Percentiles rank a stretch among this genome's conserved stretches.
These are phyloP conservation scores for Miltochrista miniata DNA, from an alignment of 2,888 invertebrate species.

Conservation along the genomic window DNA sequence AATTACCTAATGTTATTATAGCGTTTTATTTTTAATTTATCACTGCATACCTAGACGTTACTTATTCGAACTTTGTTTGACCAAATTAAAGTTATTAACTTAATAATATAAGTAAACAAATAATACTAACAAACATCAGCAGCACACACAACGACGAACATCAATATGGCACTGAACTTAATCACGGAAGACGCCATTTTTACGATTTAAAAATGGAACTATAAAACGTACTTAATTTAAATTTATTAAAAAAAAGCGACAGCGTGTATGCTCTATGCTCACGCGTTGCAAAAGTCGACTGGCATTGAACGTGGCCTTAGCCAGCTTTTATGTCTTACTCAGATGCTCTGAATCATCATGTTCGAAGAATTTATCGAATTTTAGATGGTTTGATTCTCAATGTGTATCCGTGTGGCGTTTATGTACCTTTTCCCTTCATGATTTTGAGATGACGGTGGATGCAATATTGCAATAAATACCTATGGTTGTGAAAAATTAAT, in stretches of 20 bases:
- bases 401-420: constrained; percentile 28
- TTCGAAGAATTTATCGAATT: constrained; percentile 51
- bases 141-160: constrained; percentile 61
- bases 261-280: constrained; percentile 42
- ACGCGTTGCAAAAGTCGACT: constrained; percentile 61
- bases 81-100: too few relatives aligned
- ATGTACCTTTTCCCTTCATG: constrained; percentile 3
- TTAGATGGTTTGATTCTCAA: constrained; percentile 25
- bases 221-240: constrained; percentile 20
- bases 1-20: too few relatives aligned
- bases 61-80: too few relatives aligned
- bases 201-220: constrained; percentile 47
- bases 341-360: constrained; percentile 51
- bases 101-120: constrained; percentile 3
- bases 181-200: constrained; percentile 74
- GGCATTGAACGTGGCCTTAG: constrained; percentile 70
- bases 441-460: constrained; percentile 10
- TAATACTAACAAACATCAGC: constrained; percentile 71
- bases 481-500: background rate
- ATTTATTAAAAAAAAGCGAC: constrained; percentile 32
- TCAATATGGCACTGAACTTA: constrained; percentile 74
- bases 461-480: background rate
- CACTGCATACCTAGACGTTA: too few relatives aligned
- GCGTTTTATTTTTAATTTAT: too few relatives aligned
- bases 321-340: constrained; percentile 64